These are phyloP conservation scores for Antechinus flavipes DNA, from an alignment of 2,113 vertebrate species.

Conservation along the genomic window DNA sequence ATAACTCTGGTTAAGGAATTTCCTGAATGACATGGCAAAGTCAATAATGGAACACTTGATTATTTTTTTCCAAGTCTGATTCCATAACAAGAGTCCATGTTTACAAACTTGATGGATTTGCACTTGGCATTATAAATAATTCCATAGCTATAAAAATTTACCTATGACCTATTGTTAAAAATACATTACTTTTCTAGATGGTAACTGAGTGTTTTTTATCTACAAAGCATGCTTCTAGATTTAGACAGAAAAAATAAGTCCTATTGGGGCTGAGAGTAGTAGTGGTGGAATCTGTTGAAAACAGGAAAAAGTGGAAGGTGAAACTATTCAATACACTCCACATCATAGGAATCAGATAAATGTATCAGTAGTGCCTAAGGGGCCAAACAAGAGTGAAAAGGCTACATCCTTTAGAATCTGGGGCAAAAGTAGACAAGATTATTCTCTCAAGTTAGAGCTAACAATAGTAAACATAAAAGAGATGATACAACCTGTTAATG, in stretches of 20 bases:
- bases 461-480: background rate
- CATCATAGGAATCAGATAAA: background rate
- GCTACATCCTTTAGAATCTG: background rate
- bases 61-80: background rate
- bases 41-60: fast-evolving
- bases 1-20: background rate
- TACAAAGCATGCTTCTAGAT: background rate
- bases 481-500: background rate
- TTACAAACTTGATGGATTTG: background rate
- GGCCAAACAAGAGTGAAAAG: background rate
- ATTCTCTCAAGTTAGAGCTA: background rate
- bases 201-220: background rate
- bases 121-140: background rate
- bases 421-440: background rate
- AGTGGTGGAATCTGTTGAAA: background rate
- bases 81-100: background rate
- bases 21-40: background rate
- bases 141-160: background rate
- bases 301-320: background rate
- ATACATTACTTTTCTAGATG: background rate
- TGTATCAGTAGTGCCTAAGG: background rate
- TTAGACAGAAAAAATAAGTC: background rate
- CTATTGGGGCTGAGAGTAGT: background rate
- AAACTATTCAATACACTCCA: background rate
- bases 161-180: slow-evolving; percentile 27